Percentiles rank a stretch among this genome's conserved stretches.
Conservation (phyloP, 2,888 invertebrate genomes). For the Diogma glabrata region DNA sequence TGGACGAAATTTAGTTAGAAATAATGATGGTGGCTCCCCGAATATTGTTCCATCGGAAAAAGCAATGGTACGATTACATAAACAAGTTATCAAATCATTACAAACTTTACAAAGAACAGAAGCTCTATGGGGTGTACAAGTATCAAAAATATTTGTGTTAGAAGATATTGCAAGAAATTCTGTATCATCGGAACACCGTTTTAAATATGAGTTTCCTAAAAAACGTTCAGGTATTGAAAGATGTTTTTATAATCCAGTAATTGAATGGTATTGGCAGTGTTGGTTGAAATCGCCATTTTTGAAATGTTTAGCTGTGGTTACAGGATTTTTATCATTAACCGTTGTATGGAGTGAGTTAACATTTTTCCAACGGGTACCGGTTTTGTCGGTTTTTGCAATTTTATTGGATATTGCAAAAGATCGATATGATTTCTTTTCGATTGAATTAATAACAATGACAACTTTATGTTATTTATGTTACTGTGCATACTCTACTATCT, state of each 20-base stretch:
- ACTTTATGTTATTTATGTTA: conserved; percentile 92
- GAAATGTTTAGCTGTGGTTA: conserved; percentile 56
- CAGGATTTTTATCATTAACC: conserved; percentile 69
- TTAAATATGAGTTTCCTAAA: conserved; percentile 58
- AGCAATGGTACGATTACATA: conserved; percentile 78
- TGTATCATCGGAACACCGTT: conserved; percentile 43
- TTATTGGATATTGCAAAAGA: conserved; percentile 71
- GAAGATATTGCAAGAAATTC: conserved; percentile 79
- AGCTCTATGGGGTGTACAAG: conserved; percentile 83
- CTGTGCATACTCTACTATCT: conserved; percentile 95
- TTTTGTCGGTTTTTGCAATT: conserved; percentile 92
- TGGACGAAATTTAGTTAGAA: conserved; percentile 41
- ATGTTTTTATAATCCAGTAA: conserved; percentile 50
- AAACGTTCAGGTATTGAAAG: conserved; percentile 46
- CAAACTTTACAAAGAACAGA: conserved; percentile 90
- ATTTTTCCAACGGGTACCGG: conserved; percentile 87
- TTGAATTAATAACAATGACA: conserved; percentile 85
- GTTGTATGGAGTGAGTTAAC: conserved; percentile 99
- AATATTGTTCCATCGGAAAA: conserved; percentile 65
- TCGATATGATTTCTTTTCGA: conserved; percentile 83
- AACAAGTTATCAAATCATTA: conserved; percentile 81
- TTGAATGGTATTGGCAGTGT: conserved; percentile 98
- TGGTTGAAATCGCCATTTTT: conserved; percentile 63
- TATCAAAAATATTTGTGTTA: conserved; percentile 65
- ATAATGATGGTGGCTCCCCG: conserved; percentile 39